These are phyloP conservation scores for Reinhardtius hippoglossoides DNA, from an alignment of 2,113 vertebrate genomes.

Conservation along the genomic window DNA sequence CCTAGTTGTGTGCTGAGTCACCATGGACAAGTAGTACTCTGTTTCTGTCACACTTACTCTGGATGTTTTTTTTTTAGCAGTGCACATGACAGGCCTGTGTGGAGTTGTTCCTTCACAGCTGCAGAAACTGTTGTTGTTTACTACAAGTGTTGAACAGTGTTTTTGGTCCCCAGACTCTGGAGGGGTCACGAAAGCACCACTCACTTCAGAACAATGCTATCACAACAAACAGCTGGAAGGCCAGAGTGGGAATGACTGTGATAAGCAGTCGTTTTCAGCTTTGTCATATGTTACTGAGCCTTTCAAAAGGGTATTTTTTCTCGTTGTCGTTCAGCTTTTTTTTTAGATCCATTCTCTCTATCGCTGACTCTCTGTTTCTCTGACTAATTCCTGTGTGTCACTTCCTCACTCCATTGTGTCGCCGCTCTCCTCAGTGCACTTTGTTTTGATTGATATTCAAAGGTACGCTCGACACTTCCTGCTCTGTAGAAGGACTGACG, in stretches of 20 bases:
- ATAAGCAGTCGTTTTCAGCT: constrained; percentile 54
- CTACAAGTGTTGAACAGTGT: constrained; percentile 27
- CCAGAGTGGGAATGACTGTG: constrained; percentile 44
- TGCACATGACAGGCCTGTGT: constrained; percentile 41
- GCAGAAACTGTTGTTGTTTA: constrained; percentile 29
- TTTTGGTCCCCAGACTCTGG: constrained; percentile 8
- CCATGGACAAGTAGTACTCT: constrained; percentile 38
- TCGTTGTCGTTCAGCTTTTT: constrained; percentile 12
- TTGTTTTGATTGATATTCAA: constrained; percentile 26
- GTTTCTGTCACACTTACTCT: constrained; percentile 34
- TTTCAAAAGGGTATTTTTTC: background rate
- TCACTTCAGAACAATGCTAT: constrained; percentile 68
- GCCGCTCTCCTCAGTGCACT: background rate
- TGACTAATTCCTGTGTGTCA: constrained; percentile 40
- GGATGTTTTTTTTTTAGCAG: constrained; percentile 7
- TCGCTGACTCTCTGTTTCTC: constrained; percentile 20
- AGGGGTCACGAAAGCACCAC: constrained; percentile 29
- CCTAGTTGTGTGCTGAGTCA: constrained; percentile 76
- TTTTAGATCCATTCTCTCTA: constrained; percentile 18
- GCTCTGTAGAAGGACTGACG: background rate
- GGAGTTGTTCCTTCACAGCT: constrained; percentile 22
- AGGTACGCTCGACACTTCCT: constrained; percentile 39
- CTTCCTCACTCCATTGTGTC: constrained; percentile 49
- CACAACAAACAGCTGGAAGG: constrained; percentile 59
- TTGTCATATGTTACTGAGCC: constrained; percentile 31